Conservation (phyloP, 2,113 vertebrate species). For the Cercopithecus mona region DNA sequence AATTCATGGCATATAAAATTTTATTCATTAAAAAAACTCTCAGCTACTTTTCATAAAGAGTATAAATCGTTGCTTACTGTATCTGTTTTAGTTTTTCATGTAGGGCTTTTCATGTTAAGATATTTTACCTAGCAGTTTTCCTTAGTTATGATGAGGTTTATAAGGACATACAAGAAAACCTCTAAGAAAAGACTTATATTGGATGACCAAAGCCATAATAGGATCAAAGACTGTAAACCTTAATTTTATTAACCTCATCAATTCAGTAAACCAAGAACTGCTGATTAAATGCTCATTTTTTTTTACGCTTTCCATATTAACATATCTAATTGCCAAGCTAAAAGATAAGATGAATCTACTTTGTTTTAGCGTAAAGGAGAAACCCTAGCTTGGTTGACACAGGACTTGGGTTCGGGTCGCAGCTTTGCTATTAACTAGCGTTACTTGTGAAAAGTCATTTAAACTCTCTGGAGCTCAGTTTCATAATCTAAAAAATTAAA, state of each 20-base stretch:
- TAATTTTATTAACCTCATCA: constrained; percentile 2
- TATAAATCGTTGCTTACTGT: not conserved
- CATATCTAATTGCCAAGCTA: not conserved
- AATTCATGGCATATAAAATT: not conserved
- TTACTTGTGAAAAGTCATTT: constrained; percentile 7
- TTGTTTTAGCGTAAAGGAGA: not conserved
- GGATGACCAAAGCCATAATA: not conserved
- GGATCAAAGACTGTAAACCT: not conserved
- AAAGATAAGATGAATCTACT: not conserved
- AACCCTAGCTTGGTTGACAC: not conserved
- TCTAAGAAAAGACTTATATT: not conserved
- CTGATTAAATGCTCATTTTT: not conserved
- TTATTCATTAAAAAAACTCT: not conserved
- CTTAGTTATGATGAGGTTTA: not conserved
- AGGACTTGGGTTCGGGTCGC: not conserved
- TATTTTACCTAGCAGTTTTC: not conserved
- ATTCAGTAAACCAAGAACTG: not conserved
- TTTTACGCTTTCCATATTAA: not conserved
- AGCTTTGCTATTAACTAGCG: not conserved
- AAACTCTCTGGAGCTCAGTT: not conserved
- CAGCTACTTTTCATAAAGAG: not conserved
- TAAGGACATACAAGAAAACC: not conserved
- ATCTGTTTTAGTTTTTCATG: not conserved
- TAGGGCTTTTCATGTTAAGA: not conserved
- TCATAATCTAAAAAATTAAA: constrained; percentile 13